phyloP scores from a whole-genome alignment of 2,888 invertebrate species.

The Nematopogon swammerdamellus region DNA sequence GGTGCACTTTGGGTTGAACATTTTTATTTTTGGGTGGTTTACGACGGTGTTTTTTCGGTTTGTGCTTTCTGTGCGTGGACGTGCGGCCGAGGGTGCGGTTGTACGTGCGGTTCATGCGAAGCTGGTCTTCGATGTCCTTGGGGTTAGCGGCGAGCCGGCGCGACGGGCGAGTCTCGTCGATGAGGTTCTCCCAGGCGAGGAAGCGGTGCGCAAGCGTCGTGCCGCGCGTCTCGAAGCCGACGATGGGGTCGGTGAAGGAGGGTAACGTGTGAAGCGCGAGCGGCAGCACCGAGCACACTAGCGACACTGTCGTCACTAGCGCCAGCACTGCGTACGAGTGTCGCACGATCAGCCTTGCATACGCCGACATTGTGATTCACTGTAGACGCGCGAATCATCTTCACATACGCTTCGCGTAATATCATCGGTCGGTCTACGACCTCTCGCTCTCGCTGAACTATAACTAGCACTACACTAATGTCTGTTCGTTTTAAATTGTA shows the following conservation, averaged over 20 bases:
- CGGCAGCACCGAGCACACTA: conserved; percentile 38
- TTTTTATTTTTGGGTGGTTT: conserved; percentile 29
- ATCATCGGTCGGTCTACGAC: no score
- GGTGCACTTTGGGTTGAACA: conserved; percentile 33
- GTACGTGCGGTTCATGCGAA: conserved; percentile 42
- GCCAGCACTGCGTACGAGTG: conserved; percentile 43
- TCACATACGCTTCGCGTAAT: no score
- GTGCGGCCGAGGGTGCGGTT: conserved; percentile 29
- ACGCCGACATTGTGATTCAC: conserved; percentile 23
- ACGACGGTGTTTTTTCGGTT: conserved; percentile 21
- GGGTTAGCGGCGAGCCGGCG: conserved; percentile 73
- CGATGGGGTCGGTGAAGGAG: conserved; percentile 82
- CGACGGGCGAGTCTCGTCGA: conserved; percentile 68
- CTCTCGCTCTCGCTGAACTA: no score
- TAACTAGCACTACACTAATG: no score
- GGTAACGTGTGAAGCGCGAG: conserved; percentile 52
- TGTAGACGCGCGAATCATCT: no score
- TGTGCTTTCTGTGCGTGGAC: conserved; percentile 28
- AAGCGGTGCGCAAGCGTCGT: conserved; percentile 76
- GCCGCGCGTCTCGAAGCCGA: conserved; percentile 93
- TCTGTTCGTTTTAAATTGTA: no score
- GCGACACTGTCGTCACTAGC: conserved; percentile 33
- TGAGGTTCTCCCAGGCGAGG: conserved; percentile 81
- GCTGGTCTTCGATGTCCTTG: conserved; percentile 56
- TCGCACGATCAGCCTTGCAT: conserved; percentile 49